phyloP scores from a whole-genome alignment of 1,140 invertebrate genomes.

The Pogonus chalceus region DNA sequence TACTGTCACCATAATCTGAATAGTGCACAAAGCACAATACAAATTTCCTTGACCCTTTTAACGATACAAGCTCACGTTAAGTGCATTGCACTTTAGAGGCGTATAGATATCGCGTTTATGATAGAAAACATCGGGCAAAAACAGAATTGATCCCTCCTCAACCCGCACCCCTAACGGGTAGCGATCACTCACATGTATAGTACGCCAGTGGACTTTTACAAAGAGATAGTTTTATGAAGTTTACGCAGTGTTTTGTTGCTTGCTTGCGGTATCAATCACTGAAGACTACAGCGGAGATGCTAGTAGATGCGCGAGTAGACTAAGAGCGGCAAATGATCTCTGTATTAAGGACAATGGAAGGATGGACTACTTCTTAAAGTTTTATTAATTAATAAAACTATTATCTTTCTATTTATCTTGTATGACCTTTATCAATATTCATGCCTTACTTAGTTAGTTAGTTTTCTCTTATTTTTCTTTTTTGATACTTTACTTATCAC shows the following conservation, averaged over 20 bases:
- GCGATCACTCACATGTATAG: neutral
- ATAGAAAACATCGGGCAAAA: neutral
- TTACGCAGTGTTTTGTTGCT: neutral
- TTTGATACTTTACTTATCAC: too few species aligned
- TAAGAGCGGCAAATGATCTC: neutral
- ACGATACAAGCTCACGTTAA: too few species aligned
- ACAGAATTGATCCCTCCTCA: neutral
- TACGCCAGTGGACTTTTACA: neutral
- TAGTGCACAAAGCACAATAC: too few species aligned
- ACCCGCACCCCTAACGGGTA: neutral
- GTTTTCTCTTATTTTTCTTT: too few species aligned
- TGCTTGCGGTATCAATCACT: neutral
- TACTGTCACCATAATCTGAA: neutral
- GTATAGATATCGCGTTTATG: constrained; percentile 2
- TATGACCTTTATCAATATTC: too few species aligned
- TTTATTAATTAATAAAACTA: too few species aligned
- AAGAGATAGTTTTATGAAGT: neutral
- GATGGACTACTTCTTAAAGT: too few species aligned
- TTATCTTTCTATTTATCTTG: too few species aligned
- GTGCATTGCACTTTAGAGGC: constrained; percentile 1
- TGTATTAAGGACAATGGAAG: too few species aligned
- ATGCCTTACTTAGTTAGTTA: too few species aligned
- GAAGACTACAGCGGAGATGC: neutral
- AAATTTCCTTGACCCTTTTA: too few species aligned
- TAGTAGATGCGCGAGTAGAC: neutral